Conservation (phyloP, 2,113 vertebrate genomes). For the Perca fluviatilis region DNA sequence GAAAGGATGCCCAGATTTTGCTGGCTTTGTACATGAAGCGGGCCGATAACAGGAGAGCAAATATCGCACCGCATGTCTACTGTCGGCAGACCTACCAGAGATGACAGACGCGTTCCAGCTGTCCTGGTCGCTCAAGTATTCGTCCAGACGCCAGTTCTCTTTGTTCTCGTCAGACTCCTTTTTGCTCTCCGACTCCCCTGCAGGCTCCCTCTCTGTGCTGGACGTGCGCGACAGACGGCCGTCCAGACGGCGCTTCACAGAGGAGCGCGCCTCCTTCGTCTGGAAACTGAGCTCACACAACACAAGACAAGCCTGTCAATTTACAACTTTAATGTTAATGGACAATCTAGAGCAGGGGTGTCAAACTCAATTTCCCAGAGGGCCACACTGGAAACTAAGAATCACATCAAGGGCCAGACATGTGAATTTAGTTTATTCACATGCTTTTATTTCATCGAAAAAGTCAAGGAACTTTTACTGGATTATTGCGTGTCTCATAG, state of each 20-base stretch:
- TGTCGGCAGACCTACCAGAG: slow-evolving; percentile 87
- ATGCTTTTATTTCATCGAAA: too few relatives aligned
- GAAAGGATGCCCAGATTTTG: slow-evolving; percentile 13
- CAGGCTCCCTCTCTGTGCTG: slow-evolving; percentile 86
- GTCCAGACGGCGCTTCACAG: slow-evolving; percentile 90
- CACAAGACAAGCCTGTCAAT: slow-evolving; percentile 7
- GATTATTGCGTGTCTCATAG: too few relatives aligned
- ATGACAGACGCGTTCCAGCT: slow-evolving; percentile 94
- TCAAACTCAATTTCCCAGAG: too few relatives aligned
- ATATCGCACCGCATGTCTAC: neutral
- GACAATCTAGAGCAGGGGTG: too few relatives aligned
- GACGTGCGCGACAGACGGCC: slow-evolving; percentile 88
- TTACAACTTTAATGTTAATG: neutral
- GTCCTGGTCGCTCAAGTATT: slow-evolving; percentile 91
- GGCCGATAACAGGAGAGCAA: neutral
- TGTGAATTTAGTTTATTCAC: too few relatives aligned
- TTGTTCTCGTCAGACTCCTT: slow-evolving; percentile 95
- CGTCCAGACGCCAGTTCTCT: slow-evolving; percentile 91
- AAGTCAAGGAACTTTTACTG: too few relatives aligned
- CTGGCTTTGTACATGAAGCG: slow-evolving; percentile 20
- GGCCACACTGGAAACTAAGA: too few relatives aligned
- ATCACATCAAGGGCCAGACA: too few relatives aligned
- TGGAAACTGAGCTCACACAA: slow-evolving; percentile 86
- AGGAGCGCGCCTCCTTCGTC: slow-evolving; percentile 88
- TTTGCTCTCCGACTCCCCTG: slow-evolving; percentile 83